These are phyloP conservation scores for Pyrrhosoma nymphula DNA, from an alignment of 2,888 invertebrate species.

Conservation along the genomic window DNA sequence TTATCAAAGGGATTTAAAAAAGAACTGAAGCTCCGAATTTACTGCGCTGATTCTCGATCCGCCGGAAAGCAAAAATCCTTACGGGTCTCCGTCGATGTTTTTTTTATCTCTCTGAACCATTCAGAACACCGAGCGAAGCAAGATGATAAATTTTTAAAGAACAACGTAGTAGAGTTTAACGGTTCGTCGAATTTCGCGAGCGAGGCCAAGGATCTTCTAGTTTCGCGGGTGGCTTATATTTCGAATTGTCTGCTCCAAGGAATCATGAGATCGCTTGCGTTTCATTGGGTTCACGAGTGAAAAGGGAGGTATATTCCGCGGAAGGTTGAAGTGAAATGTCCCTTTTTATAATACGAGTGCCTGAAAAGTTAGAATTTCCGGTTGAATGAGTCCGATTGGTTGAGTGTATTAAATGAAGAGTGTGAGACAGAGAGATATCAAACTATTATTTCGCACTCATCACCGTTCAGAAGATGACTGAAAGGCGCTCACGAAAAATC, in stretches of 20 bases:
- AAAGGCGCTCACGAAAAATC: no score
- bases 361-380: not conserved
- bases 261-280: not conserved
- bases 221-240: not conserved
- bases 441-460: no score
- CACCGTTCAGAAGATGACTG: no score
- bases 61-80: not conserved
- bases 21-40: not conserved
- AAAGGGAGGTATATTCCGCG: not conserved
- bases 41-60: not conserved
- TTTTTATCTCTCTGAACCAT: not conserved
- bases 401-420: no score
- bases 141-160: not conserved
- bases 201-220: not conserved
- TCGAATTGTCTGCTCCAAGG: not conserved
- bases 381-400: no score
- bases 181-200: not conserved
- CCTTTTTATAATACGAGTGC: not conserved
- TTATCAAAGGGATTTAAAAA: conserved; percentile 7
- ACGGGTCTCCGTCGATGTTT: not conserved
- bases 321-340: not conserved
- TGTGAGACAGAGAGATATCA: no score
- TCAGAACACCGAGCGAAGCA: not conserved
- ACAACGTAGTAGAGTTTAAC: not conserved
- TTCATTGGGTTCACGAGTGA: not conserved